A percentile compares a stretch with the other conserved stretches of the same genome.
Conservation (phyloP, 2,888 invertebrate species). For the Acronicta alni region DNA sequence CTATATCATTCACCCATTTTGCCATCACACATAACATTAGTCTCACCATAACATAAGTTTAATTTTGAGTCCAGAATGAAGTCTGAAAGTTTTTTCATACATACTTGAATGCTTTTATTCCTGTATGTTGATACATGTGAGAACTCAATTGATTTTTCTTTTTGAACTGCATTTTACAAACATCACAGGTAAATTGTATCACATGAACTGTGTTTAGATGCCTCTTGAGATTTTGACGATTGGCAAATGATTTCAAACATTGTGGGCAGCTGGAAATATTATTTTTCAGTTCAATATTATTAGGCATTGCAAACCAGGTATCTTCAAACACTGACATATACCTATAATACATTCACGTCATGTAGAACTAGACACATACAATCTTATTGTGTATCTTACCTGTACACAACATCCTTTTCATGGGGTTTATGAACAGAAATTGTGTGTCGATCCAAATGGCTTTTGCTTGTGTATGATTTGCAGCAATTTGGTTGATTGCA, state of each 20-base stretch:
- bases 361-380: too few relatives aligned
- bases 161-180: slow-evolving; percentile 86
- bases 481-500: slow-evolving; percentile 89
- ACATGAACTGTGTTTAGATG: slow-evolving; percentile 87
- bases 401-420: slow-evolving; percentile 69
- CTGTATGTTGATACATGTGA: slow-evolving; percentile 89
- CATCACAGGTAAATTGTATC: slow-evolving; percentile 82
- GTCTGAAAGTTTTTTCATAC: slow-evolving; percentile 13
- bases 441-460: slow-evolving; percentile 90
- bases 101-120: slow-evolving; percentile 81
- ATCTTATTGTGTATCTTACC: slow-evolving; percentile 60
- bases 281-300: not conserved
- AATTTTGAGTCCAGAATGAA: too few relatives aligned
- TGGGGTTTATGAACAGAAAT: slow-evolving; percentile 80
- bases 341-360: too few relatives aligned
- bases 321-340: too few relatives aligned
- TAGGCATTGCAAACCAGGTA: not conserved
- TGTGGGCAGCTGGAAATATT: slow-evolving; percentile 75
- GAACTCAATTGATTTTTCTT: slow-evolving; percentile 89
- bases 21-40: too few relatives aligned
- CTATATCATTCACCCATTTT: too few relatives aligned
- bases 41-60: too few relatives aligned
- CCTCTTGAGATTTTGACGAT: slow-evolving; percentile 88
- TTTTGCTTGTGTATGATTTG: slow-evolving; percentile 90
- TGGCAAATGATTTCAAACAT: slow-evolving; percentile 87